Evolutionary conservation across 2,113 vertebrate genomes (phyloP), one percentile per base, ranked within the genome.

Genomic region (Gasterosteus aculeatus): DNA sequence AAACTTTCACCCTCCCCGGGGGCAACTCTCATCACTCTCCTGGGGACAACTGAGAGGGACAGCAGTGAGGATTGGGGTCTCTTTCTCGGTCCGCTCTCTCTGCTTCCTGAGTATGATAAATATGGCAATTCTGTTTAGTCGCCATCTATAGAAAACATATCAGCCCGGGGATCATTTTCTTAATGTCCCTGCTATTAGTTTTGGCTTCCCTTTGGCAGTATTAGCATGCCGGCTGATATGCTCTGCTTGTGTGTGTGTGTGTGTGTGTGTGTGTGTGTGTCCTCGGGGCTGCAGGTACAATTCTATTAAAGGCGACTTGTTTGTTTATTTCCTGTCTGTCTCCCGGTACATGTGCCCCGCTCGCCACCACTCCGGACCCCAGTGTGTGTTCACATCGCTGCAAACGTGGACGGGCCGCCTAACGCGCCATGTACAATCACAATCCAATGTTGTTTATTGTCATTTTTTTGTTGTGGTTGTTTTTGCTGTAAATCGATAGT

Each of bases 141-240:
- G 83, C 90, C 90, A 87, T 93, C 90, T 92, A 89, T 91, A 90
- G 91, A 90, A 92, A 93, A 90, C 92, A 91, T 88, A 91, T 93
- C 91, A 91, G 92, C 91, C 92, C 35, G 75, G 62, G 92, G 92
- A 93, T 91, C 91, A 92, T 92, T 93, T 91, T 74, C 87, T 87
- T 93, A 93, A 93, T 93, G 91, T 92, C 89, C 83, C 80, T 44
- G 66, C 91, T 93, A 93, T 93, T 92, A 93, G 89, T 92, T 91
- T 89, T 89, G 88, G 81, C 84, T 75, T 88, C 91, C 92, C 91
- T 83, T 86, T 84, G 91, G 92, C 92, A 83, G 92, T 91, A 91
- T 93, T 93, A 91, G 84, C 91, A 92, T 92, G 88, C 87, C 58
- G 76, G 78, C 68, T 89, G 87, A 88, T 85, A 89, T 67, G 87